These are phyloP conservation scores for Chydorus sphaericus DNA, from an alignment of 2,888 invertebrate species.

Conservation along the genomic window DNA sequence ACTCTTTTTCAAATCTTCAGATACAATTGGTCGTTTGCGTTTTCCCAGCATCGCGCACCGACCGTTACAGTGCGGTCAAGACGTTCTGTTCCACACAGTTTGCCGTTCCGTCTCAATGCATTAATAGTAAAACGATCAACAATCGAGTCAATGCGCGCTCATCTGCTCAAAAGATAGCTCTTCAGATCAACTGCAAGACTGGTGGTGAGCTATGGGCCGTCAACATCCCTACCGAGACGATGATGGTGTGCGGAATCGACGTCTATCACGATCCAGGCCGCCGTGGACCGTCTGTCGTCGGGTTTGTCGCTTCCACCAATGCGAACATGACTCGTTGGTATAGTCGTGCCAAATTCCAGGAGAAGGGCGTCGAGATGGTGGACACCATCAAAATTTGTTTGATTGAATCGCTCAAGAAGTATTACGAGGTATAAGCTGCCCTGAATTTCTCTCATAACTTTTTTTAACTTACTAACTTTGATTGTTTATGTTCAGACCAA, in stretches of 20 bases:
- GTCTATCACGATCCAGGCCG: slow-evolving; percentile 58
- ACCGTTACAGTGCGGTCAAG: slow-evolving; percentile 76
- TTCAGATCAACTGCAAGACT: slow-evolving; percentile 89
- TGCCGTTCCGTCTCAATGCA: slow-evolving; percentile 63
- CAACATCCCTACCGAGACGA: slow-evolving; percentile 43
- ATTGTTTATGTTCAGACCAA: slow-evolving; percentile 30
- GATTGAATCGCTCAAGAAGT: slow-evolving; percentile 49
- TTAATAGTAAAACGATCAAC: slow-evolving; percentile 51
- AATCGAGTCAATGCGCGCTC: slow-evolving; percentile 55
- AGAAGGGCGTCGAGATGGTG: slow-evolving; percentile 55
- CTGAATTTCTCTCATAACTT: background rate
- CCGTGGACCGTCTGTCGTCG: slow-evolving; percentile 50
- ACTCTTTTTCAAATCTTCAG: slow-evolving; percentile 21
- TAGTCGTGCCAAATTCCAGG: slow-evolving; percentile 54
- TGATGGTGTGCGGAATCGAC: slow-evolving; percentile 50
- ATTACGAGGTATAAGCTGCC: slow-evolving; percentile 33
- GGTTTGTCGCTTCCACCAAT: slow-evolving; percentile 69
- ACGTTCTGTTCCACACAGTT: slow-evolving; percentile 65
- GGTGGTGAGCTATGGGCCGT: slow-evolving; percentile 85
- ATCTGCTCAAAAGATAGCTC: slow-evolving; percentile 70
- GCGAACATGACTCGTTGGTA: slow-evolving; percentile 60
- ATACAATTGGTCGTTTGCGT: slow-evolving; percentile 65
- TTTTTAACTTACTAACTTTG: background rate
- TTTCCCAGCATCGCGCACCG: slow-evolving; percentile 62
- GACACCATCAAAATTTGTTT: slow-evolving; percentile 55